phyloP scores from a whole-genome alignment of 2,888 invertebrate genomes.

The Ormyrus labotus region DNA sequence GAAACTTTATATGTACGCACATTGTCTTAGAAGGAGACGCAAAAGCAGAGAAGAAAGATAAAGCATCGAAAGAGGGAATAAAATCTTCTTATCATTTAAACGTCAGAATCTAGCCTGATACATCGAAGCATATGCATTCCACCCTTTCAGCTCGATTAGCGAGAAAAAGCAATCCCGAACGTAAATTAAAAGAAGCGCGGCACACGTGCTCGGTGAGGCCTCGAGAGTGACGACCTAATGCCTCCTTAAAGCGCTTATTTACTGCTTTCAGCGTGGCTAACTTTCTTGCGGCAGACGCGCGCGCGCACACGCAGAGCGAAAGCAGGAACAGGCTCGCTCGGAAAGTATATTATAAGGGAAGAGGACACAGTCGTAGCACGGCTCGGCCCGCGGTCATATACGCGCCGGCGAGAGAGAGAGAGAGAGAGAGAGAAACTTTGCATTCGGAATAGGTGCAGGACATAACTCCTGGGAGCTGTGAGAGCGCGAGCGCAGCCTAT shows the following conservation, averaged over 20 bases:
- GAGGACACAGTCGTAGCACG: not conserved
- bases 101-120: too few species aligned
- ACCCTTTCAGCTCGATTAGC: too few species aligned
- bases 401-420: not conserved
- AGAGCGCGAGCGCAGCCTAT: constrained; percentile 60
- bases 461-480: constrained; percentile 66
- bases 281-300: not conserved
- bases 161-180: too few species aligned
- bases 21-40: not conserved
- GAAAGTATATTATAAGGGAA: constrained; percentile 47
- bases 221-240: too few species aligned
- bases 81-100: too few species aligned
- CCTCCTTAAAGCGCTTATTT: too few species aligned
- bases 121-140: too few species aligned
- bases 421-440: constrained; percentile 62
- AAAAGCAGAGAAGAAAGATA: not conserved
- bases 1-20: not conserved
- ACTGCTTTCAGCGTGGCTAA: too few species aligned
- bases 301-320: not conserved
- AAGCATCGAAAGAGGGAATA: not conserved
- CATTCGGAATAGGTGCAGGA: constrained; percentile 66
- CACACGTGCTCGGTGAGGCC: too few species aligned
- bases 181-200: too few species aligned
- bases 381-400: not conserved
- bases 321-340: too few species aligned